Evolutionary conservation across 2,888 invertebrate genomes (phyloP).

Genomic region (Chymomyza procnemis): DNA sequence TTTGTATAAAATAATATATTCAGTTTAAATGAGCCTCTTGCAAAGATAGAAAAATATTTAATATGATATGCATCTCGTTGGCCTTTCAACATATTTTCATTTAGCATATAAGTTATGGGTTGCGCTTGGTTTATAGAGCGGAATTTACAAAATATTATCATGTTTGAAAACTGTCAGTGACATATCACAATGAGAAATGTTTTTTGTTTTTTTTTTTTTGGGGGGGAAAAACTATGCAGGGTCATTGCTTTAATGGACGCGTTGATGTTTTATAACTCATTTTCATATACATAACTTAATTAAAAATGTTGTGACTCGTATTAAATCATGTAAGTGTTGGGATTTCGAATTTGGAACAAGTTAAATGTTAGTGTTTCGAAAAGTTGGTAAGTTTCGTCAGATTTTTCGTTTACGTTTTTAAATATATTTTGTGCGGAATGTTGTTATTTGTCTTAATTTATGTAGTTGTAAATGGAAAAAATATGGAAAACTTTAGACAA

Average conservation of each 20-base stretch:
- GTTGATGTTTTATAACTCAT: background rate
- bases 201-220: no score
- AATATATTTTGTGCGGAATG: no score
- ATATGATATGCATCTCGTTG: conserved; percentile 50
- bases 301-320: background rate
- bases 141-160: background rate
- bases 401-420: no score
- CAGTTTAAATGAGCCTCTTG: conserved; percentile 48
- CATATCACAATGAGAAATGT: background rate
- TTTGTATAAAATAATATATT: background rate
- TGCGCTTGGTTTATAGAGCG: background rate
- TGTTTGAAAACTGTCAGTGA: background rate
- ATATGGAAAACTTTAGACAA: no score
- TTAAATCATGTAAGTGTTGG: no score
- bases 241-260: background rate
- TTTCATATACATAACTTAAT: background rate
- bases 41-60: conserved; percentile 59
- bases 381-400: no score
- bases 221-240: background rate
- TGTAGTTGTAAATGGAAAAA: no score
- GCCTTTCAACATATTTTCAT: background rate
- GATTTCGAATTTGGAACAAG: no score
- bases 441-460: no score
- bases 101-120: background rate
- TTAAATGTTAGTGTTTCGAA: no score